Percentiles rank a stretch among this genome's conserved stretches.
phyloP scores from a whole-genome alignment of 2,113 vertebrate species.

The Ictalurus punctatus region DNA sequence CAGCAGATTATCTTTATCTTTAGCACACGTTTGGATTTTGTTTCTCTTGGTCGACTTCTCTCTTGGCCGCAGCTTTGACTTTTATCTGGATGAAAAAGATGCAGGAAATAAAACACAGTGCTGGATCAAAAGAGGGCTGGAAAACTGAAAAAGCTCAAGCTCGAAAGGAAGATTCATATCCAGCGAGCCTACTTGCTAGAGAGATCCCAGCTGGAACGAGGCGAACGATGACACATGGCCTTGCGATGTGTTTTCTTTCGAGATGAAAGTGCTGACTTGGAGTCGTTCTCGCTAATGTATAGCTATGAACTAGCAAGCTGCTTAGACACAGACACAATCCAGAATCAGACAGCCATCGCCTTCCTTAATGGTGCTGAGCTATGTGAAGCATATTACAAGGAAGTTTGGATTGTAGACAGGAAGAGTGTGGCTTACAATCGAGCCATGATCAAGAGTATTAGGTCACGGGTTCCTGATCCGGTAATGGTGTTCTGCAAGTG shows the following conservation, averaged over 20 bases:
- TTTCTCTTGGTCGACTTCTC: neutral
- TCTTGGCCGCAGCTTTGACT: neutral
- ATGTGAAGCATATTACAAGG: neutral
- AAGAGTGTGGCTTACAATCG: neutral
- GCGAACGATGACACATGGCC: neutral
- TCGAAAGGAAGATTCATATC: neutral
- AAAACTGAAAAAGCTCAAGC: neutral
- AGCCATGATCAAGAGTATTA: neutral
- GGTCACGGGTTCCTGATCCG: neutral
- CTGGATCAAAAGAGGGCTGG: neutral
- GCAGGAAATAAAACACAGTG: neutral
- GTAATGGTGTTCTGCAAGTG: neutral
- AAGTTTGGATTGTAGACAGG: neutral
- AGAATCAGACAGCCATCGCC: neutral
- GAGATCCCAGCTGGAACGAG: neutral
- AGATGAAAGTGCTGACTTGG: constrained; percentile 27
- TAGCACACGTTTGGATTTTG: neutral
- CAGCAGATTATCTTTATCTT: neutral
- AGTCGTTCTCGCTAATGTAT: constrained; percentile 6
- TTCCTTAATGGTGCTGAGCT: neutral
- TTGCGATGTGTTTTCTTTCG: constrained; percentile 16
- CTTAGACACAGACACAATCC: constrained; percentile 18
- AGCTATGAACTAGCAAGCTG: constrained; percentile 23
- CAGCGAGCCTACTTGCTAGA: neutral
- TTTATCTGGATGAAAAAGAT: neutral